Percentiles rank a stretch among this genome's conserved stretches.
These are phyloP conservation scores for Drosophila fungiperda DNA, from an alignment of 2,888 invertebrate species.

Conservation along the genomic window DNA sequence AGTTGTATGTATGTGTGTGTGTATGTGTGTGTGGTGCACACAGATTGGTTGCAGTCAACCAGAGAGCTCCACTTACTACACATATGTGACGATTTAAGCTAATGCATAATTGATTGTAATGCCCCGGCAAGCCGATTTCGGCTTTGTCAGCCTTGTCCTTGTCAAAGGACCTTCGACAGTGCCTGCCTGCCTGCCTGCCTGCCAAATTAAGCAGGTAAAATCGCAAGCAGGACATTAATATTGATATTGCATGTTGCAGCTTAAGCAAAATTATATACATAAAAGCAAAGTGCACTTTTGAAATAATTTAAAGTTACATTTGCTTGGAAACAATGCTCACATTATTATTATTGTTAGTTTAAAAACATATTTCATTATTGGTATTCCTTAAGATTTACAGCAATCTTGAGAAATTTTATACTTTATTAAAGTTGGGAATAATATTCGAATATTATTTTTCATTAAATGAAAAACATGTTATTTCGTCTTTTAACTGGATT, in stretches of 20 bases:
- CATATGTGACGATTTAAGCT: conserved; percentile 72
- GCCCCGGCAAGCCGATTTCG: conserved; percentile 60
- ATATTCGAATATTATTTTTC: background rate
- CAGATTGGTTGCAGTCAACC: conserved; percentile 47
- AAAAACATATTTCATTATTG: background rate
- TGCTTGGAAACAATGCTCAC: background rate
- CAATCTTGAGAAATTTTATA: background rate
- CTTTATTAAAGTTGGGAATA: background rate
- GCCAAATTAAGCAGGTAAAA: conserved; percentile 59
- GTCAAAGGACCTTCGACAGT: conserved; percentile 32
- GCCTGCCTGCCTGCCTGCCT: conserved; percentile 9
- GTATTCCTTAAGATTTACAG: background rate
- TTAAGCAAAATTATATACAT: conserved; percentile 27
- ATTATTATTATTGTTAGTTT: background rate
- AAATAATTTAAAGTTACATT: background rate
- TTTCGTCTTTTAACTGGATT: background rate
- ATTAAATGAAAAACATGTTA: background rate
- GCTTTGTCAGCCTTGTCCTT: conserved; percentile 41
- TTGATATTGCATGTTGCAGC: conserved; percentile 38
- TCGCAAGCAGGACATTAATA: conserved; percentile 40
- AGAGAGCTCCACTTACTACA: conserved; percentile 32
- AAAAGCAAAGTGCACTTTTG: background rate
- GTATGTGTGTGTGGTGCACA: conserved; percentile 13
- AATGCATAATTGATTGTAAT: conserved; percentile 74
- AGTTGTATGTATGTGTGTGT: conserved; percentile 22